phyloP scores from a whole-genome alignment of 2,888 invertebrate species.

The Ophion ventricosus region DNA sequence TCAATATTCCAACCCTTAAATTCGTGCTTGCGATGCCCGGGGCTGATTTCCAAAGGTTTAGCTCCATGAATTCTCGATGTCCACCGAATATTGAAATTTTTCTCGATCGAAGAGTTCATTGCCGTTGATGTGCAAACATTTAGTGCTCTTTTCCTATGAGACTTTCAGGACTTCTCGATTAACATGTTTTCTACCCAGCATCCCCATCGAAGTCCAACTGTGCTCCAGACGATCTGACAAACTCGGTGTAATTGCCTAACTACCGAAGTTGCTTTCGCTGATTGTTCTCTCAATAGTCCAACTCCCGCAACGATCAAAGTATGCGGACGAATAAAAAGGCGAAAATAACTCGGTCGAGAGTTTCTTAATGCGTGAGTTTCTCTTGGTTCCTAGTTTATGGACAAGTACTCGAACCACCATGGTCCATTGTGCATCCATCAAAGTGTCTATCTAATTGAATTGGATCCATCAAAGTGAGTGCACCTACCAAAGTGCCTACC shows the following conservation, averaged over 20 bases:
- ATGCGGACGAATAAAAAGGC: neutral
- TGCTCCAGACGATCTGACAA: neutral
- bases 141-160: neutral
- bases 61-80: neutral
- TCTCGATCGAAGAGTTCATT: neutral
- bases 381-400: neutral
- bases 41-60: too few species aligned
- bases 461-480: neutral
- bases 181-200: neutral
- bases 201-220: neutral
- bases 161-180: neutral
- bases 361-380: neutral
- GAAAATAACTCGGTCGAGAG: neutral
- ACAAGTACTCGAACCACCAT: neutral
- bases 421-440: neutral
- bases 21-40: too few species aligned
- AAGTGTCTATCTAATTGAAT: neutral
- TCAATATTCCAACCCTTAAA: too few species aligned
- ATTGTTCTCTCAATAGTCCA: neutral
- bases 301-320: neutral
- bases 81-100: neutral
- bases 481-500: neutral
- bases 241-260: neutral
- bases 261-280: slow-evolving; percentile 1
- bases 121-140: neutral